phyloP scores from a whole-genome alignment of 2,113 vertebrate genomes.

The Hemiscyllium ocellatum region DNA sequence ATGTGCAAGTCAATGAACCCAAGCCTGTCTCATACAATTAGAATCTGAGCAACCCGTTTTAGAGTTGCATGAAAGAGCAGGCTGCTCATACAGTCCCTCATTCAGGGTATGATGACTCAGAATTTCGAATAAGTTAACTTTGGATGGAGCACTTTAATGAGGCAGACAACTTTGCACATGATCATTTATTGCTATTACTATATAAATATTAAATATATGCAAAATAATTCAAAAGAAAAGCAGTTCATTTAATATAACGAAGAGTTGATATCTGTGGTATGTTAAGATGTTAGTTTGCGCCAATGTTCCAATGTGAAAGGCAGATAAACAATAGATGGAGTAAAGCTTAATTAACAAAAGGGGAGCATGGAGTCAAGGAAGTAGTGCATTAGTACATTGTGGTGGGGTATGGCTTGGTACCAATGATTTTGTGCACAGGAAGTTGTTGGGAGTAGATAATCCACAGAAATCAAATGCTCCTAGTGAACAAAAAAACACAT shows the following conservation, averaged over 20 bases:
- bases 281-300: neutral
- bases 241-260: neutral
- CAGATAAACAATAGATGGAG: neutral
- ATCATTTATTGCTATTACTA: neutral
- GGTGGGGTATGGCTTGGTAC: neutral
- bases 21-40: constrained; percentile 2
- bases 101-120: neutral
- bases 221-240: neutral
- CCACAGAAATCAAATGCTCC: neutral
- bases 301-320: neutral
- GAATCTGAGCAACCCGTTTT: neutral
- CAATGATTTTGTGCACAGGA: neutral
- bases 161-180: neutral
- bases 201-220: neutral
- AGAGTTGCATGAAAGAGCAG: neutral
- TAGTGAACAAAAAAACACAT: neutral
- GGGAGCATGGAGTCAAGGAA: neutral
- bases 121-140: neutral
- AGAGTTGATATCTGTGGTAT: neutral
- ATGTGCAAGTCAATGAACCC: constrained; percentile 10
- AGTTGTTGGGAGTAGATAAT: neutral
- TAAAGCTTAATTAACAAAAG: neutral
- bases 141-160: neutral
- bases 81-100: neutral
- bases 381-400: neutral